phyloP scores from a whole-genome alignment of 2,797 vertebrate species.

The Acridotheres tristis region DNA sequence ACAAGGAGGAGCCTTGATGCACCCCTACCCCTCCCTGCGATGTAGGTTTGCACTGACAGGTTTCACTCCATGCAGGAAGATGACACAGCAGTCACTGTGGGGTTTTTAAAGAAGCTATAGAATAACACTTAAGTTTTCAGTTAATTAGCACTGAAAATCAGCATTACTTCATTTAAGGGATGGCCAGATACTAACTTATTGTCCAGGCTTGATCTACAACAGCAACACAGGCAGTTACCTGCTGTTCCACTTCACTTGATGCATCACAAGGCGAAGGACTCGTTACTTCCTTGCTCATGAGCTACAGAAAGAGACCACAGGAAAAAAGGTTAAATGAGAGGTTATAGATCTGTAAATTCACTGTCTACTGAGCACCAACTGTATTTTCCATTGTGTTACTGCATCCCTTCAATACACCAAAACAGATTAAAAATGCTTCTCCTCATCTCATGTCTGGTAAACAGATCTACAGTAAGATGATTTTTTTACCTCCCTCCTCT shows the following conservation, averaged over 20 bases:
- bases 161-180: neutral
- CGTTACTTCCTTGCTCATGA: constrained; percentile 88
- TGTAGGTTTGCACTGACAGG: neutral
- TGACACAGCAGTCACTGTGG: neutral
- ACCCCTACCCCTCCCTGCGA: neutral
- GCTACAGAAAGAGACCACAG: constrained; percentile 76
- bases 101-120: neutral
- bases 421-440: neutral
- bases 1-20: neutral
- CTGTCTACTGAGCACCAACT: neutral
- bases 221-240: constrained; percentile 78
- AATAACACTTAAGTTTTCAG: neutral
- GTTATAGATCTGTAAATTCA: neutral
- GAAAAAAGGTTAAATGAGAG: neutral
- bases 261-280: constrained; percentile 78
- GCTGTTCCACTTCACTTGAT: constrained; percentile 87
- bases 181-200: neutral
- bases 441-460: neutral
- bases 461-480: neutral
- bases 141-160: neutral
- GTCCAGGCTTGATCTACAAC: neutral
- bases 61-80: neutral
- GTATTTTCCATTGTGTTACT: neutral
- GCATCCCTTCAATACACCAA: neutral
- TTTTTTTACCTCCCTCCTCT: neutral